Evolutionary conservation across 30 jellyfish, hydroid and myxozoan species (phyloP), one percentile per base, ranked within the genome.

Genomic region (Sanderia malayensis): DNA sequence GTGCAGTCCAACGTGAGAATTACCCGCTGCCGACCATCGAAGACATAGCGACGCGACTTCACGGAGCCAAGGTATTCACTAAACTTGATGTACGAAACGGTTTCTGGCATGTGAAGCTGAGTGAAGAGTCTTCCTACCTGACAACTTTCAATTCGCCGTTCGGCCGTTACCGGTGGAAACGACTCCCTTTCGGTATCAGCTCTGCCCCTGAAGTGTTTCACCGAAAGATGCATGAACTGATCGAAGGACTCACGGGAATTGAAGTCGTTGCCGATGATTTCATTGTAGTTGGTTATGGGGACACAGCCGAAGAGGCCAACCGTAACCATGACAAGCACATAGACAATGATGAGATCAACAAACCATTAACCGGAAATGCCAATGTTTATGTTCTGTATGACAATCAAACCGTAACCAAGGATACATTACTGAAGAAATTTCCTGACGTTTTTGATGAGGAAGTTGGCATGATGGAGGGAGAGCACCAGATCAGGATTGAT

Each of bases 21-120:
- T 62, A 62, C 74, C 74, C 74, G 37, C 58, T 62, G 74, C 74
- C 25, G 58, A 62, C 58, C 60, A 62, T 62, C 30, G 74, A 62
- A 23, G 74, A 62, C 58, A 29, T 62, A 17, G 74, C 74, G 30
- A 21, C 74, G 7, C 60, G 64, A 62, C 26, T 55, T 19, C 68
- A 19, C 31, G 31, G 31, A 19, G 68, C 68, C 68, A 55, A 55
- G 68, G 68, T 55, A 55, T 55, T 55, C 68, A 18, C 68, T 8
- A 24, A 18, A 24, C 9, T 55, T 18, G 68, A 55, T 55, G 68
- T 24, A 55, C 26, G 31, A 18, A 19, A 55, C 31, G 68, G 68
- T 19, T 55, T 55, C 31, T 55, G 68, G 68, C 68, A 55, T 19
- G 31, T 55, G 26, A 55, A 55, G 68, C 31, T 19, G 68, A 24